These are phyloP conservation scores for Nemurella pictetii DNA, from an alignment of 2,888 invertebrate genomes.

Conservation along the genomic window DNA sequence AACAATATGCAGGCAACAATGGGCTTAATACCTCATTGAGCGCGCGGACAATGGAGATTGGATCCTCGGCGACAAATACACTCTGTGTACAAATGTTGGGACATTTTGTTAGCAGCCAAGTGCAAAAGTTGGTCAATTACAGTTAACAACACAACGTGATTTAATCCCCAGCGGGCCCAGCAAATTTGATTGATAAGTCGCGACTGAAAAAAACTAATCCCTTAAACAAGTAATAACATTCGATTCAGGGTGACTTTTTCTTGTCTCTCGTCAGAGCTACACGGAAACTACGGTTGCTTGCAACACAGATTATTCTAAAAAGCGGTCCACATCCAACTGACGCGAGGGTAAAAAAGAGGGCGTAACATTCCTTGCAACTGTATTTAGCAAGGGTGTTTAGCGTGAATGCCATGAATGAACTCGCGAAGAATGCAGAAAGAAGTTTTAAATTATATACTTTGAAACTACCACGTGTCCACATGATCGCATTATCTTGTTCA, in stretches of 20 bases:
- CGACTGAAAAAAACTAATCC: too few relatives aligned
- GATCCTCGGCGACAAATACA: background rate
- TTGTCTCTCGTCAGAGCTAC: too few relatives aligned
- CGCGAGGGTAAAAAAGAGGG: background rate
- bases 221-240: too few relatives aligned
- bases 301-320: background rate
- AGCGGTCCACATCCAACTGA: background rate
- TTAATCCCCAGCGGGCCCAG: too few relatives aligned
- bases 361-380: constrained; percentile 25
- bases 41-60: background rate
- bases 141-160: background rate
- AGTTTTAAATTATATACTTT: constrained; percentile 17
- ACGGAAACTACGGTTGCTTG: background rate
- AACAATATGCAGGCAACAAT: constrained; percentile 1
- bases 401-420: background rate
- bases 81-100: background rate
- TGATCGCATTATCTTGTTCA: constrained; percentile 36
- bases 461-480: constrained; percentile 37
- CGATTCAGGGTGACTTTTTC: too few relatives aligned
- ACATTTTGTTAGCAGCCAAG: too few relatives aligned
- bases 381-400: constrained; percentile 29
- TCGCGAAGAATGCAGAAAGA: background rate
- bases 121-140: too few relatives aligned
- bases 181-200: too few relatives aligned
- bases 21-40: constrained; percentile 18